A percentile compares a stretch with the other conserved stretches of the same genome.
Evolutionary conservation across 2,888 invertebrate genomes (phyloP).

Genomic region (Ferrisia virgata): DNA sequence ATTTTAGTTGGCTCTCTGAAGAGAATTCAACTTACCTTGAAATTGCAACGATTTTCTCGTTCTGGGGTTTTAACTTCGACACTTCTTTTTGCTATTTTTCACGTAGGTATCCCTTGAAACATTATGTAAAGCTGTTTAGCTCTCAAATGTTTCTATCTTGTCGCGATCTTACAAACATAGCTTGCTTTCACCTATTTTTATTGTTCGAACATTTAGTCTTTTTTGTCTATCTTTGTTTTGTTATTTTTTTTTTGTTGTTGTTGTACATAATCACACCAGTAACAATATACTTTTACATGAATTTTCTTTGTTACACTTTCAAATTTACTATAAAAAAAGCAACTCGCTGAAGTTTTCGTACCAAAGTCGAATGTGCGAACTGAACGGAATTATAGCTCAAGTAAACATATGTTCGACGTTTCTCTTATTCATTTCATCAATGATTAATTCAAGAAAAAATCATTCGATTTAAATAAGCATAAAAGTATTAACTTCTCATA

Average conservation of each 20-base stretch:
- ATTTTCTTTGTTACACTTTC: not conserved
- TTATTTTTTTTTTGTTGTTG: not conserved
- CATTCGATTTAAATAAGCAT: slow-evolving; percentile 22
- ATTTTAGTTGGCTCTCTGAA: slow-evolving; percentile 34
- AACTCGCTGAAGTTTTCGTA: not conserved
- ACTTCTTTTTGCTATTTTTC: slow-evolving; percentile 16
- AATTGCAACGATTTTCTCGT: slow-evolving; percentile 37
- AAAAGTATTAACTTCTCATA: not conserved
- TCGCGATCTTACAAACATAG: slow-evolving; percentile 20
- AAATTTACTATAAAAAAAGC: not conserved
- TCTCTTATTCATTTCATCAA: not conserved
- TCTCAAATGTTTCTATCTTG: slow-evolving; percentile 4
- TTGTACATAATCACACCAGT: not conserved
- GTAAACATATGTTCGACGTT: not conserved
- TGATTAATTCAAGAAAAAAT: not conserved
- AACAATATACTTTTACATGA: not conserved
- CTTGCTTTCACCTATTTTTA: not conserved
- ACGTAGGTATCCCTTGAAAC: slow-evolving; percentile 18
- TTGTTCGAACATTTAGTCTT: not conserved
- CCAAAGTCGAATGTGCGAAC: not conserved
- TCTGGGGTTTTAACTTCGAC: slow-evolving; percentile 36
- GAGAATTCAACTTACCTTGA: slow-evolving; percentile 37
- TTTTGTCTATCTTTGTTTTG: not conserved
- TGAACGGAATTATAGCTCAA: not conserved
- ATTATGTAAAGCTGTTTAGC: slow-evolving; percentile 30